A percentile compares a stretch with the other conserved stretches of the same genome.
Evolutionary conservation across 2,797 vertebrate genomes (phyloP).

Genomic region (Oreonectes daqikongensis): DNA sequence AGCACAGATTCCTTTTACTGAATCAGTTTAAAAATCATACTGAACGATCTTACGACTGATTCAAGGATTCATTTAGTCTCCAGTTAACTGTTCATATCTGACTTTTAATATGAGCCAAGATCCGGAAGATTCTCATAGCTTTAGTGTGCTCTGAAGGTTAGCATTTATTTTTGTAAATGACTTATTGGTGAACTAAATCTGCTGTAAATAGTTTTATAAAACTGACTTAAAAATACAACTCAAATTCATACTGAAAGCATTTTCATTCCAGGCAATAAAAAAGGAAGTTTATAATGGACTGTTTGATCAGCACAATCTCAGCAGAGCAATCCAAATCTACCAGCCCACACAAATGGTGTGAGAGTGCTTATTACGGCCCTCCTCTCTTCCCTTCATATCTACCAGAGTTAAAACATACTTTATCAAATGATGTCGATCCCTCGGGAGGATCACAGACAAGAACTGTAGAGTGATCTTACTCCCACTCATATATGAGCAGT

Average conservation of each 20-base stretch:
- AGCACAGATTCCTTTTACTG: too few species aligned
- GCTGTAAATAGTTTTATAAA: too few species aligned
- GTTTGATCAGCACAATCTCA: background rate
- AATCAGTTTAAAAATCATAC: too few species aligned
- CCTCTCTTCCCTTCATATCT: too few species aligned
- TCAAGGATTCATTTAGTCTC: too few species aligned
- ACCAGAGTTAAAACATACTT: constrained; percentile 3
- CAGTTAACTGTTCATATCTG: too few species aligned
- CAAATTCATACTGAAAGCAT: background rate
- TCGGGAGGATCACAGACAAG: constrained; percentile 5
- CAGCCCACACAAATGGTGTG: constrained; percentile 21
- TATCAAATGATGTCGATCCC: constrained; percentile 31
- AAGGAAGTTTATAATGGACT: background rate
- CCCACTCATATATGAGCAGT: constrained; percentile 24
- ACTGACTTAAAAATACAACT: background rate
- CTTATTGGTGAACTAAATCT: too few species aligned
- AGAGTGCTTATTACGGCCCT: background rate
- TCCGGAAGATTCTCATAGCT: too few species aligned
- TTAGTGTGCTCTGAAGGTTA: too few species aligned
- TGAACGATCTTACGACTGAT: too few species aligned
- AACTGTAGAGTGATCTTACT: constrained; percentile 25
- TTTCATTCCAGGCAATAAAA: constrained; percentile 10
- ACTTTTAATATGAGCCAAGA: too few species aligned
- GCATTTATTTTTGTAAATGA: too few species aligned
- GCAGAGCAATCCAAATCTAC: constrained; percentile 1